A percentile compares a stretch with the other conserved stretches of the same genome.
Evolutionary conservation across 2,888 invertebrate genomes (phyloP).

Genomic region (Plusia festucae): DNA sequence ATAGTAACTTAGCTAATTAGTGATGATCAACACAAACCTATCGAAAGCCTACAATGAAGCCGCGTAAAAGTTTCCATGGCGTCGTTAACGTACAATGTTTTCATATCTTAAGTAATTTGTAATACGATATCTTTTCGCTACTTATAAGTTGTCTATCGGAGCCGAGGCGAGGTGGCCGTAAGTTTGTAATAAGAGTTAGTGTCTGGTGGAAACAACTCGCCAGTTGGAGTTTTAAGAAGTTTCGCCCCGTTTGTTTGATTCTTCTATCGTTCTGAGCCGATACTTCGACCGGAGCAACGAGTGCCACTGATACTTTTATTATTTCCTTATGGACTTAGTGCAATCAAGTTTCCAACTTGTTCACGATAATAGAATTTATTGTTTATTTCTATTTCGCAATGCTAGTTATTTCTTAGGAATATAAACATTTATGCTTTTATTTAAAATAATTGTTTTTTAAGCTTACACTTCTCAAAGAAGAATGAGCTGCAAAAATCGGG

Average conservation of each 20-base stretch:
- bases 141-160: conserved; percentile 73
- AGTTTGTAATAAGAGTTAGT: conserved; percentile 85
- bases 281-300: conserved; percentile 70
- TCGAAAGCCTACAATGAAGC: conserved; percentile 7
- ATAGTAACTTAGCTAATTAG: conserved; percentile 38
- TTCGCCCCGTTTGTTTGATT: conserved; percentile 79
- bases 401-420: conserved; percentile 26
- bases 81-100: conserved; percentile 45
- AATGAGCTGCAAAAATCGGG: too few species aligned
- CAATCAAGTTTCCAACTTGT: conserved; percentile 70
- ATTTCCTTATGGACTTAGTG: conserved; percentile 76
- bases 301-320: conserved; percentile 82
- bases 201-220: conserved; percentile 68
- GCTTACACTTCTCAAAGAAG: too few species aligned
- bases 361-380: conserved; percentile 67
- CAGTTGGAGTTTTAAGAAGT: conserved; percentile 75
- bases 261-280: conserved; percentile 70
- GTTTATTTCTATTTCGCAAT: conserved; percentile 61
- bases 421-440: too few species aligned
- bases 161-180: conserved; percentile 56
- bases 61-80: conserved; percentile 40
- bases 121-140: conserved; percentile 70
- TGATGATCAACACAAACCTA: conserved; percentile 20
- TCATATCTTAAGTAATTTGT: conserved; percentile 64
- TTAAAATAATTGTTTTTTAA: too few species aligned